Percentiles rank a stretch among this genome's conserved stretches.
phyloP scores from a whole-genome alignment of 2,888 invertebrate species.

The Sipha maydis region DNA sequence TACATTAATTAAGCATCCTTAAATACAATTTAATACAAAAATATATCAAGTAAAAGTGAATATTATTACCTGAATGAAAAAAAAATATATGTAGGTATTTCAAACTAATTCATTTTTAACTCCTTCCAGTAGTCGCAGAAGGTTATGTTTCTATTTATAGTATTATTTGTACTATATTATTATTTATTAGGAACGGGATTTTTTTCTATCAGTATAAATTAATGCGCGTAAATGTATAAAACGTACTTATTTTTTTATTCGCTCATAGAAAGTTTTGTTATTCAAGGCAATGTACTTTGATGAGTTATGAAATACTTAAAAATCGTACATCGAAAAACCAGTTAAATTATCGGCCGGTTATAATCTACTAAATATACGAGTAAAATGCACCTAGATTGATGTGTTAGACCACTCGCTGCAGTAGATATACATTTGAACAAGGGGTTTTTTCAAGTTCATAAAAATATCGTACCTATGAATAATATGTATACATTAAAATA shows the following conservation, averaged over 20 bases:
- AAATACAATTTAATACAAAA: neutral
- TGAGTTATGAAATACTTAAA: slow-evolving; percentile 28
- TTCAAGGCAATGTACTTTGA: neutral
- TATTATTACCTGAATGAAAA: too few relatives aligned
- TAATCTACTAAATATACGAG: neutral
- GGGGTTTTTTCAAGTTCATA: neutral
- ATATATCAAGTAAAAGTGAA: neutral
- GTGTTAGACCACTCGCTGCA: neutral
- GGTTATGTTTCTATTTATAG: neutral
- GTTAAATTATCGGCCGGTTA: neutral
- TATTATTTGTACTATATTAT: neutral
- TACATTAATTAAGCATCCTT: neutral
- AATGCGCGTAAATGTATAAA: too few relatives aligned
- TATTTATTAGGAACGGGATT: neutral
- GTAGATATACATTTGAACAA: neutral
- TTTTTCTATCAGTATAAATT: neutral
- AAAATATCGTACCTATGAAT: neutral
- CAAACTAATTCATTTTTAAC: neutral
- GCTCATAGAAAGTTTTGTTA: neutral
- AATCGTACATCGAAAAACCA: neutral
- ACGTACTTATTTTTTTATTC: neutral
- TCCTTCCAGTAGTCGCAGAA: neutral
- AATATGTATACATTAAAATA: neutral
- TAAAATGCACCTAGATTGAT: neutral
- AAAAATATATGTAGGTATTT: neutral